phyloP scores from a whole-genome alignment of 2,888 invertebrate species.

The Macaria liturata region DNA sequence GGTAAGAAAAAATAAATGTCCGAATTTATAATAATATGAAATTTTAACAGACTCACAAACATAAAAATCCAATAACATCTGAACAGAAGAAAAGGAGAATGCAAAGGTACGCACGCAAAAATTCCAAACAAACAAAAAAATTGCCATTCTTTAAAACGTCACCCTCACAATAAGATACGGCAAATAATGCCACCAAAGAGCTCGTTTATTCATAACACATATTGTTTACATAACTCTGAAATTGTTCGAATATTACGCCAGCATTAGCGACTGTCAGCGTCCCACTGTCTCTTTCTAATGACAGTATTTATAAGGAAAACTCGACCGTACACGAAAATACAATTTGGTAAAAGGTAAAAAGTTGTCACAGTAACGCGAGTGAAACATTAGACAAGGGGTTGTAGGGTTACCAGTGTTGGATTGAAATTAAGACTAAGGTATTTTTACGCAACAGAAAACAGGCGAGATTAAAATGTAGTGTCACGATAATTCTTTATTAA shows the following conservation, averaged over 20 bases:
- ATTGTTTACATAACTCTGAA: conserved; percentile 69
- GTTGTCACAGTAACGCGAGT: conserved; percentile 79
- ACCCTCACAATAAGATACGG: conserved; percentile 20
- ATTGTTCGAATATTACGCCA: conserved; percentile 67
- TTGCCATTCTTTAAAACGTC: background rate
- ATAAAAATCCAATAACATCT: too few species aligned
- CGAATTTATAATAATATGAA: too few species aligned
- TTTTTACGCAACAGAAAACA: background rate
- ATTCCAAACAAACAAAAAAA: too few species aligned
- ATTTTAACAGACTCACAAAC: too few species aligned
- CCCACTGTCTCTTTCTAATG: conserved; percentile 73
- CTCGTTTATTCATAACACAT: conserved; percentile 50
- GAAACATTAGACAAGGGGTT: conserved; percentile 72
- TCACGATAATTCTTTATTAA: too few species aligned
- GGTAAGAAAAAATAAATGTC: too few species aligned
- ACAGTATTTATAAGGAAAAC: conserved; percentile 83
- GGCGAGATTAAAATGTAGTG: too few species aligned
- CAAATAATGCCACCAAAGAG: conserved; percentile 40
- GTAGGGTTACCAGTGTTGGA: conserved; percentile 28
- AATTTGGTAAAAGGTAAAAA: conserved; percentile 79
- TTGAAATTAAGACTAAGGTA: background rate
- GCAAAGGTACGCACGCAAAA: too few species aligned
- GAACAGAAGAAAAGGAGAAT: too few species aligned
- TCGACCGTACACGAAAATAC: conserved; percentile 81
- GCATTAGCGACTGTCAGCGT: conserved; percentile 78